Base-by-base conservation (phyloP, 2,888 invertebrate species). In the Heliconius erato region DNA sequence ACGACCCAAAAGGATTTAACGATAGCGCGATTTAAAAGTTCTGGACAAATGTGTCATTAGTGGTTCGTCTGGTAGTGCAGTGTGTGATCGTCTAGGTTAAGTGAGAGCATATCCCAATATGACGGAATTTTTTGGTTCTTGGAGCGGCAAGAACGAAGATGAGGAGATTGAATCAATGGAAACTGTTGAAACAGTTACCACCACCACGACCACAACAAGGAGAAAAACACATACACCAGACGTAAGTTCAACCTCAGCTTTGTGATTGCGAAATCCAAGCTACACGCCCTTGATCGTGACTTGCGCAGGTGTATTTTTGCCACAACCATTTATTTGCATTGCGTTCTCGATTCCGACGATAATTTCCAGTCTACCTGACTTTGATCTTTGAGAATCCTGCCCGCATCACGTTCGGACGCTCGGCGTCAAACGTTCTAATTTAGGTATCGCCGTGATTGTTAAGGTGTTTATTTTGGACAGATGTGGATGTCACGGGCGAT, bases 81-180 rank as follows among this genome's bases (percentile, higher is more conserved):
- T 82, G 82, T 83, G 85, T 81, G 81, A 80, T 79, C 35, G 74
- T 67, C 65, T 65, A 71, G 80, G 82, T 77, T 86, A 87, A 91
- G 93, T 95, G 93, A 89, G 89, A 88, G 89, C 88, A 86, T 82
- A 87, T 89, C 84, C 85, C 85, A 89, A 91, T 85, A 96, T 96
- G 96, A 95, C 96, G 93, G 96, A 96, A 88, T 94, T 95, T 88
- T 96, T 91, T 86, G 95, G 95, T 89, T 89, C 94, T 89, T 96
- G 96, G 96, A 92, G 87, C 87, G 87, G 88, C 84, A 88, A 91
- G 74, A 88, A 86, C 63, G 89, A 86, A 72, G 91, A 89, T 80
- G 91, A 86, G 81, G 87, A 89, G 9, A 54, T 86, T 85, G 91
- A 90, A 87, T 89, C 90, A 68, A 91, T 91, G 88, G 94, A 94